A percentile compares a stretch with the other conserved stretches of the same genome.
These are phyloP conservation scores for Melierax canorus DNA, from an alignment of 2,113 vertebrate genomes.

Conservation along the genomic window DNA sequence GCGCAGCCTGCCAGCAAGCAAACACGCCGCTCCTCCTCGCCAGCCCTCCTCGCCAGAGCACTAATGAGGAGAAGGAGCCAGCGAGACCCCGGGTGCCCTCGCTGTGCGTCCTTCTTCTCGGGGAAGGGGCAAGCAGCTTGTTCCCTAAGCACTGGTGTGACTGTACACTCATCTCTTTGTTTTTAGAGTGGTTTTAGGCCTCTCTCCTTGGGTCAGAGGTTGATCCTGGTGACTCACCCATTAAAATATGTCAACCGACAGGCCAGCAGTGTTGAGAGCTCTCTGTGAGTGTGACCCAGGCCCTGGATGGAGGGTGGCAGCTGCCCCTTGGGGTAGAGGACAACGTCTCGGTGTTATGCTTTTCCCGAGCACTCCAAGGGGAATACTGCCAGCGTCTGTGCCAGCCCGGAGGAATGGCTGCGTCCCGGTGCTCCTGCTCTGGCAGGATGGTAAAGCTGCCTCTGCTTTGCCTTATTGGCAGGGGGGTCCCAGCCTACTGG, in stretches of 20 bases:
- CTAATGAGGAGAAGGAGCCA: not conserved
- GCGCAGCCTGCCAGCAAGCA: not conserved
- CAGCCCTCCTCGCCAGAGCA: not conserved
- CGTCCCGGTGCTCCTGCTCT: rapidly evolving
- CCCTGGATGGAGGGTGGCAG: not conserved
- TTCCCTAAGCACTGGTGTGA: not conserved
- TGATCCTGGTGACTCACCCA: not conserved
- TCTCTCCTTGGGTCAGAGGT: not conserved
- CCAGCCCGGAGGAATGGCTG: not conserved
- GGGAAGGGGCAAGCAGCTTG: not conserved
- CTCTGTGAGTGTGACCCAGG: not conserved
- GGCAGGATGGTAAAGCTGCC: not conserved
- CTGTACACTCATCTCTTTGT: rapidly evolving
- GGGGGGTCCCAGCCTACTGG: not conserved
- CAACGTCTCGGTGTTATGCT: not conserved
- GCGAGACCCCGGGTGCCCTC: not conserved
- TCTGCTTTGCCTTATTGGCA: not conserved
- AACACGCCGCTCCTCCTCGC: not conserved
- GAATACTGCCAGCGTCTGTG: rapidly evolving
- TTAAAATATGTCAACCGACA: not conserved
- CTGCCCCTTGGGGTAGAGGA: rapidly evolving
- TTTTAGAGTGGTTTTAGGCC: not conserved
- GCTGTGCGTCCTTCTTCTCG: rapidly evolving
- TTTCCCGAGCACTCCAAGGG: rapidly evolving
- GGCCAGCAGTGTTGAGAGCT: not conserved